These are phyloP conservation scores for Ormyrus thymus DNA, from an alignment of 2,888 invertebrate genomes.

Conservation along the genomic window DNA sequence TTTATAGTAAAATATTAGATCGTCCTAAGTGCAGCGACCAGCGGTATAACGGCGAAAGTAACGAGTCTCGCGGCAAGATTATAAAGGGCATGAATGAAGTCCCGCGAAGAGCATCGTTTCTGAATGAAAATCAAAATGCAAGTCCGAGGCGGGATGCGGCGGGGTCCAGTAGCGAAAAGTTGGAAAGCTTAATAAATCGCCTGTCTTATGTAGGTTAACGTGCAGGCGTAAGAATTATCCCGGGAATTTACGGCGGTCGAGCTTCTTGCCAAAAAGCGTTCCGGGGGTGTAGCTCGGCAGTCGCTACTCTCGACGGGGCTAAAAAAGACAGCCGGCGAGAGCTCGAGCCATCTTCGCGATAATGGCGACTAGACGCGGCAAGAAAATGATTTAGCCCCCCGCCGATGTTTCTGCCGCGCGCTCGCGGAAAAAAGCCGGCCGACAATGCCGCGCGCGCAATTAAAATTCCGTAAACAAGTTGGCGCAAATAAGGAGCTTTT, in stretches of 20 bases:
- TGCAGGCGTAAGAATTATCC: conserved; percentile 62
- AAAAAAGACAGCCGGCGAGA: not conserved
- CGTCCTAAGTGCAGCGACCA: too few species aligned
- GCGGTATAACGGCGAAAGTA: too few species aligned
- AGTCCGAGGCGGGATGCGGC: not conserved
- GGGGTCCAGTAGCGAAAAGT: not conserved
- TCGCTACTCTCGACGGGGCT: not conserved
- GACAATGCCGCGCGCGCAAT: conserved; percentile 22
- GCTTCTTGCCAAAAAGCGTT: conserved; percentile 64
- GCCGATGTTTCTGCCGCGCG: not conserved
- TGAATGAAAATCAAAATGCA: not conserved
- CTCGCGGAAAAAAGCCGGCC: conserved; percentile 1
- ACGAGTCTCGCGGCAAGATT: too few species aligned
- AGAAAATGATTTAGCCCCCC: conserved; percentile 38
- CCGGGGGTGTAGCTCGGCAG: not conserved
- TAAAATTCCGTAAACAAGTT: conserved; percentile 46
- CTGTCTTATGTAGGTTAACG: conserved; percentile 61
- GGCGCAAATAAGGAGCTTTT: not conserved
- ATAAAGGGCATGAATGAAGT: too few species aligned
- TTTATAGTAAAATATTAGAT: too few species aligned
- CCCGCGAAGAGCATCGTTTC: not conserved
- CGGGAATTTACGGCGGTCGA: conserved; percentile 61
- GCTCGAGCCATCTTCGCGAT: not conserved
- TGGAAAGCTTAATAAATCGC: conserved; percentile 61
- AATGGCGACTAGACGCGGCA: conserved; percentile 6